Base-by-base conservation (phyloP, 2,797 vertebrate genomes). In the Chloroceryle amazona region DNA sequence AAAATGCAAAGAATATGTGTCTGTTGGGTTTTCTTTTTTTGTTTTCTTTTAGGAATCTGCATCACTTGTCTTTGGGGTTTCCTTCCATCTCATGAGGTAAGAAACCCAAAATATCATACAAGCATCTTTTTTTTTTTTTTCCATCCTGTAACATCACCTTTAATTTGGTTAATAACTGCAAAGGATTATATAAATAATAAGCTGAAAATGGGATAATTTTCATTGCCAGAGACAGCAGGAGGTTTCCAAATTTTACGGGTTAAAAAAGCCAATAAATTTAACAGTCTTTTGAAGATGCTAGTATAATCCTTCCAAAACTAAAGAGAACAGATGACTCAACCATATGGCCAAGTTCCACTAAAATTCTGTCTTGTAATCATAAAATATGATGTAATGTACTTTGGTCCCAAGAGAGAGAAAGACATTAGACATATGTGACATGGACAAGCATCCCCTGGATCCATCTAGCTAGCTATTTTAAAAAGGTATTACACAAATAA, bases 271-370 rank as follows among this genome's bases (percentile, higher is more conserved):
- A 93, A 70, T 91, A 94, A 91, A 94, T 96, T 75, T 72, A 92
- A 94, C n/a, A 93, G 75, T 88, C 91, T 91, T 97, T 96, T 96
- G 94, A 97, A 97, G 95, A 96, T 76, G 70, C 47, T 76, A 84
- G 96, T 65, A 68, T 93, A 97, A 97, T 96, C 81, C 91, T 90
- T 93, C 84, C 93, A 96, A 91, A 94, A 87, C 83, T 76, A 80
- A 83, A 92, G 62, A 96, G 96, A 97, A 96, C 97, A 98, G 94
- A 98, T 98, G 97, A 98, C 92, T 97, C 95, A 97, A 93, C 82
- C 96, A 96, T 89, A 97, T 98, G 98, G 97, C 96, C 58, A 71
- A 37, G 90, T 94, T 97, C 97, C 98, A 98, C 95, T 97, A 89
- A 95, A 96, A 96, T 95, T 96, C 95, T 97, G 96, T 91, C 94